Conservation (phyloP, 2,888 invertebrate species). For the Ormyrus nitidulus region DNA sequence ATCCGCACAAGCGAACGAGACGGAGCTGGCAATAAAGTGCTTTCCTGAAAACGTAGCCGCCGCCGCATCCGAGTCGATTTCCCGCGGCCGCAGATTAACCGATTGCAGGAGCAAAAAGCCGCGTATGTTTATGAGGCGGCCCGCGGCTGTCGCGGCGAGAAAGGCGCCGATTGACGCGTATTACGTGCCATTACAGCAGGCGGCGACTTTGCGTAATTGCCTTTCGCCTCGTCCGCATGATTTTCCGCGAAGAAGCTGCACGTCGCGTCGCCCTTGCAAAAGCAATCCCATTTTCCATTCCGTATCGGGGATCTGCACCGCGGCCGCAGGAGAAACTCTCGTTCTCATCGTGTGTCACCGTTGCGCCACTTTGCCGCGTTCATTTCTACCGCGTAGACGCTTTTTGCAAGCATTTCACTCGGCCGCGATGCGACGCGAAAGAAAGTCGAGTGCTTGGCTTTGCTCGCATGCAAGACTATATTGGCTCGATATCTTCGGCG, state of each 20-base stretch:
- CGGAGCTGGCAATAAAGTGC: too few relatives aligned
- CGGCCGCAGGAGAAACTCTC: too few relatives aligned
- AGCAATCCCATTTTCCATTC: too few relatives aligned
- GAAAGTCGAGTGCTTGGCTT: too few relatives aligned
- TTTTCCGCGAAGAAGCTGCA: background rate
- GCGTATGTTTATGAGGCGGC: background rate
- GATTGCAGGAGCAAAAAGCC: too few relatives aligned
- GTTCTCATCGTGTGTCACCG: background rate
- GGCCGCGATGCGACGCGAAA: background rate
- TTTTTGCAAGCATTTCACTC: slow-evolving; percentile 1
- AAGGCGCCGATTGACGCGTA: slow-evolving; percentile 32
- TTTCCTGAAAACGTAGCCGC: too few relatives aligned
- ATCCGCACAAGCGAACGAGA: background rate
- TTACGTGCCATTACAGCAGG: slow-evolving; percentile 30
- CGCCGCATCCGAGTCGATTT: too few relatives aligned
- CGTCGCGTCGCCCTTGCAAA: background rate
- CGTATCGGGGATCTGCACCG: too few relatives aligned
- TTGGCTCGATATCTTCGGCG: background rate
- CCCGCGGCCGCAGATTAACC: too few relatives aligned
- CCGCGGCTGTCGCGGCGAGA: slow-evolving; percentile 20
- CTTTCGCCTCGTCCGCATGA: slow-evolving; percentile 10
- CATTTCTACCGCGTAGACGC: slow-evolving; percentile 21
- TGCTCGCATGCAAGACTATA: background rate
- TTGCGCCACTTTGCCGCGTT: background rate
- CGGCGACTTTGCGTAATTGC: slow-evolving; percentile 30